These are phyloP conservation scores for Stercorarius parasiticus DNA, from an alignment of 2,113 vertebrate genomes.

Conservation along the genomic window DNA sequence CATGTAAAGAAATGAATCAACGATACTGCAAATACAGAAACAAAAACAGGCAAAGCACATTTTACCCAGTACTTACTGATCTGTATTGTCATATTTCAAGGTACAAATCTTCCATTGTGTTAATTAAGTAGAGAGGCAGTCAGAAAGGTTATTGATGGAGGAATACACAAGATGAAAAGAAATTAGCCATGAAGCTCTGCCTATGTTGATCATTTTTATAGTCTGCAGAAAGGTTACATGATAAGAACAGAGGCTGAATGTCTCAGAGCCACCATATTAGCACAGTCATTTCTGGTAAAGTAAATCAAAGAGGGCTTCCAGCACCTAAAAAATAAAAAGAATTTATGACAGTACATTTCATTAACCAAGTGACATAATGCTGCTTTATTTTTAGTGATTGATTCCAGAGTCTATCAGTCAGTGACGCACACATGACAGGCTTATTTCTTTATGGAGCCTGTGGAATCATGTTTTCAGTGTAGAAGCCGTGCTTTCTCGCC, in stretches of 20 bases:
- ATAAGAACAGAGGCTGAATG: neutral
- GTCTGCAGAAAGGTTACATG: neutral
- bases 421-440: neutral
- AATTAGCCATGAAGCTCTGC: neutral
- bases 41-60: neutral
- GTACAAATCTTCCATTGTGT: neutral
- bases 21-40: neutral
- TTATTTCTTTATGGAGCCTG: neutral
- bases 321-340: neutral
- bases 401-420: neutral
- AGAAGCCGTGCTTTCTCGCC: neutral
- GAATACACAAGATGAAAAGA: neutral
- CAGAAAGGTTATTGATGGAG: neutral
- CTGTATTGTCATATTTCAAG: neutral
- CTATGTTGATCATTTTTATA: neutral
- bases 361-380: neutral
- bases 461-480: neutral
- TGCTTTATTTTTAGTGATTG: neutral
- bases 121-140: neutral
- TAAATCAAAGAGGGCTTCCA: neutral
- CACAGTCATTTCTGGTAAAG: neutral
- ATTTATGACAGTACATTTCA: neutral
- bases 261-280: neutral
- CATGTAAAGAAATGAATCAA: neutral
- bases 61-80: neutral